phyloP scores from a whole-genome alignment of 2,888 invertebrate species.

The Caenorhabditis macrosperma region DNA sequence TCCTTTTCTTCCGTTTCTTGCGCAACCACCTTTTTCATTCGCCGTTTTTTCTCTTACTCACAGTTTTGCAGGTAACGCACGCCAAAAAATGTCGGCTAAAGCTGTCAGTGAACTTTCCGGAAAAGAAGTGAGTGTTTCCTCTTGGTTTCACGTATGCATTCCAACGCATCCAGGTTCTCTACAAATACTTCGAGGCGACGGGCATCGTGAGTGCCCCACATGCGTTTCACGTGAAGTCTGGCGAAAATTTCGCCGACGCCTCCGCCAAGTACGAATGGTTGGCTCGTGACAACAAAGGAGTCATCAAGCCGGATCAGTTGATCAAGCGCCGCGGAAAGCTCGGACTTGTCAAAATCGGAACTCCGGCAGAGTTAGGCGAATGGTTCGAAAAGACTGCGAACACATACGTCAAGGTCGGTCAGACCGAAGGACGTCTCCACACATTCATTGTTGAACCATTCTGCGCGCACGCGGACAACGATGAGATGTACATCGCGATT shows the following conservation, averaged over 20 bases:
- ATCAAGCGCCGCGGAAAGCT: conserved; percentile 98
- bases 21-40: background rate
- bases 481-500: conserved; percentile 98
- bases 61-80: conserved; percentile 22
- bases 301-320: conserved; percentile 98
- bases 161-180: conserved; percentile 61
- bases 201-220: conserved; percentile 70
- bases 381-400: conserved; percentile 88
- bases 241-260: conserved; percentile 67
- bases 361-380: conserved; percentile 87
- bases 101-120: conserved; percentile 77
- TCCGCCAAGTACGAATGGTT: conserved; percentile 68
- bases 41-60: background rate
- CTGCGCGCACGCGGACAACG: conserved; percentile 83
- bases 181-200: conserved; percentile 70
- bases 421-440: conserved; percentile 90
- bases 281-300: conserved; percentile 85
- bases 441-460: conserved; percentile 98
- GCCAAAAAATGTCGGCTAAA: conserved; percentile 75
- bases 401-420: conserved; percentile 85
- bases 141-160: background rate
- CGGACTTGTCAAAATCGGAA: conserved; percentile 95
- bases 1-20: conserved; percentile 14
- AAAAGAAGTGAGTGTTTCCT: conserved; percentile 69
- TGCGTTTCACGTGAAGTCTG: conserved; percentile 71